A percentile compares a stretch with the other conserved stretches of the same genome.
These are phyloP conservation scores for Cercopithecus petaurista DNA, from an alignment of 2,797 vertebrate species.

Conservation along the genomic window DNA sequence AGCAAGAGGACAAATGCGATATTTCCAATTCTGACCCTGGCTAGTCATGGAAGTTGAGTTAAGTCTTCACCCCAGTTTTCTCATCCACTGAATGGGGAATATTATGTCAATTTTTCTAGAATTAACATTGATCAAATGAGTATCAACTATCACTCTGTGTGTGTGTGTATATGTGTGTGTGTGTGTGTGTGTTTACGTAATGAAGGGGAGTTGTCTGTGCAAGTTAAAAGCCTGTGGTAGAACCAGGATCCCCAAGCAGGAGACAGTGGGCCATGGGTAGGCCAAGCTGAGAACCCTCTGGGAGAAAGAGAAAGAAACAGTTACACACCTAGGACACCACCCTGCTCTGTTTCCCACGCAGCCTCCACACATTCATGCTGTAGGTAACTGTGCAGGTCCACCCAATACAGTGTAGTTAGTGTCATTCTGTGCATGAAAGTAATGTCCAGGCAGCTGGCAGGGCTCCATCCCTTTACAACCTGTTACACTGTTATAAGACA, in stretches of 20 bases:
- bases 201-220: neutral
- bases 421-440: neutral
- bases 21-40: neutral
- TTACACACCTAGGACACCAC: neutral
- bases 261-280: neutral
- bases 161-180: neutral
- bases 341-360: neutral
- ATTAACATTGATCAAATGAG: neutral
- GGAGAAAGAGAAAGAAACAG: neutral
- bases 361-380: neutral
- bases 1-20: too few species aligned
- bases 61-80: neutral
- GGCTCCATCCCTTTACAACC: neutral
- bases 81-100: fast-evolving
- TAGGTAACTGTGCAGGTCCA: neutral
- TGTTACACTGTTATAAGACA: neutral
- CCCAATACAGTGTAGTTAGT: neutral
- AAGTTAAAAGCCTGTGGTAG: neutral
- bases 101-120: neutral
- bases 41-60: neutral
- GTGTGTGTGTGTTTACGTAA: neutral
- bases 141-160: neutral
- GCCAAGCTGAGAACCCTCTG: neutral
- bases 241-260: neutral
- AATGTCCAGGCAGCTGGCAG: neutral